phyloP scores from a whole-genome alignment of 2,113 vertebrate species.

The Laterallus jamaicensis region DNA sequence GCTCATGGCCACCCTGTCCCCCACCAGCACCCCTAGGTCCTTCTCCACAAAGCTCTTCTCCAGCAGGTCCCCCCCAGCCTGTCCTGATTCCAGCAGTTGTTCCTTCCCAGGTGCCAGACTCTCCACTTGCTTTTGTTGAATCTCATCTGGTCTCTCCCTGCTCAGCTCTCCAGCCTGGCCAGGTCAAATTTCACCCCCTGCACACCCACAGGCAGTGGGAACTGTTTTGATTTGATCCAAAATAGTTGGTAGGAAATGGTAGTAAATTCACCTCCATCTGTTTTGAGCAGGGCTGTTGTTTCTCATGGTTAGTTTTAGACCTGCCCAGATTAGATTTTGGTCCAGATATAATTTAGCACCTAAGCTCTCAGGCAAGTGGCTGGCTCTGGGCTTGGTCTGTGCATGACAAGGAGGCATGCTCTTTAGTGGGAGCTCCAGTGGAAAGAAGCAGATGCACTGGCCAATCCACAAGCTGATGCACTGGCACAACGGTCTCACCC shows the following conservation, averaged over 20 bases:
- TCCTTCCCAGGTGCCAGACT: no score
- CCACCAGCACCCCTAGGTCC: no score
- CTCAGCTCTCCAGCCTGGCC: no score
- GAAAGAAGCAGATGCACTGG: neutral
- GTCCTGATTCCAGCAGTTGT: no score
- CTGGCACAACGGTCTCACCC: neutral
- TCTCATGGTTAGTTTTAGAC: constrained; percentile 3
- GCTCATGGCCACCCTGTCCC: no score
- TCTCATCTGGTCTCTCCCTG: no score
- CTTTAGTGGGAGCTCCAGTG: neutral
- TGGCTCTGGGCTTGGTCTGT: neutral
- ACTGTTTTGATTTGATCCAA: constrained; percentile 3
- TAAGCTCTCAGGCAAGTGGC: neutral
- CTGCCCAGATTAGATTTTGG: neutral
- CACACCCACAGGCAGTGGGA: neutral
- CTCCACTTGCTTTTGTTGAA: no score
- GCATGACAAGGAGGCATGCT: rapidly evolving
- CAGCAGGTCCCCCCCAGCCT: no score
- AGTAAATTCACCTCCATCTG: neutral
- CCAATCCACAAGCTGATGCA: neutral
- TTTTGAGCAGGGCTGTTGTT: neutral
- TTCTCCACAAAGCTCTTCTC: no score
- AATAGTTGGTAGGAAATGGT: neutral
- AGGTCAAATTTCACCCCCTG: neutral
- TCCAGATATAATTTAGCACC: neutral